Evolutionary conservation across 2,797 vertebrate genomes (phyloP), one percentile per base, ranked within the genome.

Genomic region (Falco berigora): DNA sequence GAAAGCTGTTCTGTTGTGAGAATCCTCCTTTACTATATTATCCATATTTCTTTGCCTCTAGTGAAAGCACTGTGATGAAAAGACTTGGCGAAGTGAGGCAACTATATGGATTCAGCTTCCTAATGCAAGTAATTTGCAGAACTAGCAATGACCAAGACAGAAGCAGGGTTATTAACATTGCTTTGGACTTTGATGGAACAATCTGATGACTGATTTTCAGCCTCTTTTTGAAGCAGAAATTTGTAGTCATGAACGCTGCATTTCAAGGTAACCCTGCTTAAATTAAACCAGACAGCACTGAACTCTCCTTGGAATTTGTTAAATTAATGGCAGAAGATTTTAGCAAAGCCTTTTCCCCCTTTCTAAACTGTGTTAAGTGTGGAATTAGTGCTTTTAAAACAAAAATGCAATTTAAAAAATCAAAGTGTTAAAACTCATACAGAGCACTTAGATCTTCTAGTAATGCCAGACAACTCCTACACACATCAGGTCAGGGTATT

Each of bases 211-310:
- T 79, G 53, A 72, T 80, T 93, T 95, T 90, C 94, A 89, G 27
- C 20, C n/a, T 88, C 50, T 80, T 73, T 96, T 86, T 89, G 86
- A 93, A 93, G 92, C 24, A 93, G 49, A 79, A 91, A 92, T 94
- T 77, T 83, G 64, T 50, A 96, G 92, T 75, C 75, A 68, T 36
- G 78, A 77, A 66, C 0, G 0, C n/a, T 69, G 32, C 21, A 44
- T 96, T 85, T 92, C 88, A 74, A 92, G 64, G 75, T 77, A 97
- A 86, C 64, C 38, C 24, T 93, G 62, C 47, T 78, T 86, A 90
- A 94, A 95, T 91, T 89, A 89, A 92, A 80, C 12, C 22, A 92
- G 92, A 56, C 80, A 86, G 92, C 55, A 89, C 25, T 72, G 84
- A 96, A 92, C 32, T 91, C 77, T 93, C 74, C 42, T 67, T 89